Evolutionary conservation across 2,888 invertebrate species (phyloP).

Genomic region (Sphinx pinastri): DNA sequence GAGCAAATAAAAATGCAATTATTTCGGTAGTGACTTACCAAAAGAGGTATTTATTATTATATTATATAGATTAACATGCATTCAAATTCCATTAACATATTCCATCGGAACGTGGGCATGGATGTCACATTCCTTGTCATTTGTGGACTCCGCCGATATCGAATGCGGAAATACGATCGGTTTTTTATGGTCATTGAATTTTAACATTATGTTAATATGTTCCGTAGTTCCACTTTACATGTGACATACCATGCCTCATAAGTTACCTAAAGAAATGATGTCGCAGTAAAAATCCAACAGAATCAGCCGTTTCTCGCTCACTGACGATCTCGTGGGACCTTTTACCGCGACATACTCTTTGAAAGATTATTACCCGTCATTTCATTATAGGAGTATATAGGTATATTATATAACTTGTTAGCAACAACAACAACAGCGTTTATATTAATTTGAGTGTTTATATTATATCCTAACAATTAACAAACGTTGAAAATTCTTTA

Average conservation of each 20-base stretch:
- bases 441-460: constrained; percentile 73
- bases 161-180: constrained; percentile 26
- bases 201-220: constrained; percentile 24
- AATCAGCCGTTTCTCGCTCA: constrained; percentile 36
- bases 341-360: constrained; percentile 53
- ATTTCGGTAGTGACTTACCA: constrained; percentile 73
- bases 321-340: constrained; percentile 40
- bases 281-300: constrained; percentile 52
- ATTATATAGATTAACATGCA: constrained; percentile 82
- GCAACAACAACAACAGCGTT: constrained; percentile 84
- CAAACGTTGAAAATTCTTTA: constrained; percentile 27
- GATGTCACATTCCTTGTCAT: constrained; percentile 50
- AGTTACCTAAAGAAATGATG: constrained; percentile 51
- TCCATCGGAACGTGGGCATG: constrained; percentile 70
- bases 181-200: constrained; percentile 17
- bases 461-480: constrained; percentile 64
- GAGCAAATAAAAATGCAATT: constrained; percentile 48
- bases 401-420: constrained; percentile 72
- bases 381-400: constrained; percentile 69
- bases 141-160: constrained; percentile 25
- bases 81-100: constrained; percentile 82
- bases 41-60: constrained; percentile 80
- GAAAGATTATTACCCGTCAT: constrained; percentile 54
- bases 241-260: constrained; percentile 64
- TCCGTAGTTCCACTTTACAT: constrained; percentile 26